Evolutionary conservation across 2,113 vertebrate genomes (phyloP).

Genomic region (Myotis davidii): DNA sequence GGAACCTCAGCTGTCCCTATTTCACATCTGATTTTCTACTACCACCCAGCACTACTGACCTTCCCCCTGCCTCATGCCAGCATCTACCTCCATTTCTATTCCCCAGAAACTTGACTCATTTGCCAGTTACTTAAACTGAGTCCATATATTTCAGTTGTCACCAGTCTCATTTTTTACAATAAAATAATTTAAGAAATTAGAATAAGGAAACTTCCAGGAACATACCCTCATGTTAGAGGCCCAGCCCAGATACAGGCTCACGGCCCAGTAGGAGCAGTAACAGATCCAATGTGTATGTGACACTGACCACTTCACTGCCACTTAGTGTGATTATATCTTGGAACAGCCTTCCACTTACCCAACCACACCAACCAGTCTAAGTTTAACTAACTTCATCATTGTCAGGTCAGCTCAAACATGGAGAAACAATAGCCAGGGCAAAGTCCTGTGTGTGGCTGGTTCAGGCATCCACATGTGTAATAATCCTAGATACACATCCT

Average conservation of each 20-base stretch:
- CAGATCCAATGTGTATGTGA: accelerated
- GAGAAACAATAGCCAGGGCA: background rate
- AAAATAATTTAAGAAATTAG: background rate
- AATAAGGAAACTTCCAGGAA: background rate
- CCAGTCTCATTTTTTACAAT: background rate
- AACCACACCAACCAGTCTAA: background rate
- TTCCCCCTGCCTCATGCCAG: background rate
- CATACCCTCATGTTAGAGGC: background rate
- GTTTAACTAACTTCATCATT: background rate
- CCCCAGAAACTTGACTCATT: background rate
- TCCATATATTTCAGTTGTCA: background rate
- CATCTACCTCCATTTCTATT: background rate
- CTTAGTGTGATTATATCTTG: background rate
- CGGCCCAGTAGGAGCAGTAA: background rate
- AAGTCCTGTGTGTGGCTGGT: background rate
- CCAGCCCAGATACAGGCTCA: background rate
- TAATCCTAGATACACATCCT: background rate
- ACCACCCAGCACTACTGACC: background rate
- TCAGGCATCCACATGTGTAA: too few species aligned
- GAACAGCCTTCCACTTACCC: background rate
- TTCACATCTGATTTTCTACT: background rate
- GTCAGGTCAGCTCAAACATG: background rate
- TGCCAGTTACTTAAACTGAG: background rate
- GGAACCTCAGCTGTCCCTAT: background rate
- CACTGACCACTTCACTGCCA: background rate